A percentile compares a stretch with the other conserved stretches of the same genome.
phyloP scores from a whole-genome alignment of 2,888 invertebrate genomes.

The Miltochrista miniata region DNA sequence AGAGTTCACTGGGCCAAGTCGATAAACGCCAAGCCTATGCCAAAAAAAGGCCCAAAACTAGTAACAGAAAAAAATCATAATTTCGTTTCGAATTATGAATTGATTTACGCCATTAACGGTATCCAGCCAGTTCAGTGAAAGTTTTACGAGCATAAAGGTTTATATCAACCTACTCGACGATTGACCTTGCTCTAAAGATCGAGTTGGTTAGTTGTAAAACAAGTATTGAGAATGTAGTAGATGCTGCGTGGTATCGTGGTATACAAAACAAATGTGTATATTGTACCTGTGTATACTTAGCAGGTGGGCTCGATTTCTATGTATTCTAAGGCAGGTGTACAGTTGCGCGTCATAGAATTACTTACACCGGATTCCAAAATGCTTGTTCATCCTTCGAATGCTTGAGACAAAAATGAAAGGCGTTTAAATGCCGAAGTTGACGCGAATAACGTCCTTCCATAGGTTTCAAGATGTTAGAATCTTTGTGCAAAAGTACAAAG shows the following conservation, averaged over 20 bases:
- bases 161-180: conserved; percentile 18
- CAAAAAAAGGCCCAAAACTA: too few species aligned
- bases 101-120: background rate
- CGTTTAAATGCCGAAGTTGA: conserved; percentile 33
- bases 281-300: conserved; percentile 14
- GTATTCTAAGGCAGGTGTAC: conserved; percentile 53
- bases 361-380: conserved; percentile 17
- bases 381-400: conserved; percentile 26
- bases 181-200: conserved; percentile 46
- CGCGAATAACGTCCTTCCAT: background rate
- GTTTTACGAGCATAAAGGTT: conserved; percentile 38
- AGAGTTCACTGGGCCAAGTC: too few species aligned
- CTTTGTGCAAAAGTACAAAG: too few species aligned
- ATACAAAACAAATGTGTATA: conserved; percentile 7
- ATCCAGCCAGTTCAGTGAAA: conserved; percentile 40
- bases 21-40: too few species aligned
- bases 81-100: conserved; percentile 13
- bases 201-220: conserved; percentile 38
- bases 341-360: conserved; percentile 30
- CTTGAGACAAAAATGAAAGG: conserved; percentile 38
- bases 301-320: conserved; percentile 35
- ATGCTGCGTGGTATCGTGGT: conserved; percentile 18
- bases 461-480: too few species aligned
- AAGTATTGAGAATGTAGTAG: conserved; percentile 31
- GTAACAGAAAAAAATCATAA: too few species aligned